Evolutionary conservation across 2,797 vertebrate species (phyloP).

Genomic region (Crypturellus tataupa): DNA sequence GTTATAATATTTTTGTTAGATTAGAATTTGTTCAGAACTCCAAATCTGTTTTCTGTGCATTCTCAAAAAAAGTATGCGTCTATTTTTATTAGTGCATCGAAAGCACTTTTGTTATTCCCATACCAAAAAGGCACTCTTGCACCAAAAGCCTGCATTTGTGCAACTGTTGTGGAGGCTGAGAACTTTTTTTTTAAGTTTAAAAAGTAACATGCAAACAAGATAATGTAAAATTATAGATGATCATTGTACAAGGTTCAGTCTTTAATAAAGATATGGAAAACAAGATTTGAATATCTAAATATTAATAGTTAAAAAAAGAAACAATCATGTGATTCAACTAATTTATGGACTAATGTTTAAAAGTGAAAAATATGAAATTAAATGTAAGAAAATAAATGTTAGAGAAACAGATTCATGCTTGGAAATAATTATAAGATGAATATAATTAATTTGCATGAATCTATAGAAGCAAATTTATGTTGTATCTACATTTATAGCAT

Average conservation of each 20-base stretch:
- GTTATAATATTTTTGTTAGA: background rate
- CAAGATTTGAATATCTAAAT: background rate
- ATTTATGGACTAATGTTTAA: background rate
- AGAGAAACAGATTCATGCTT: background rate
- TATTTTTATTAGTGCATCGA: background rate
- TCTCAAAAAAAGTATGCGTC: background rate
- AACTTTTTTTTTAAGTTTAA: background rate
- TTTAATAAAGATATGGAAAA: background rate
- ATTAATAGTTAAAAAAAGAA: background rate
- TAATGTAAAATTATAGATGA: slow-evolving; percentile 3
- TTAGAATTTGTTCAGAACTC: background rate
- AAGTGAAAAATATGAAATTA: background rate
- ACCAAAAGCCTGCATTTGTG: background rate
- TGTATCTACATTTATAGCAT: background rate
- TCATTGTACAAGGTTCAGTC: background rate
- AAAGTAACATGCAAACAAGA: slow-evolving; percentile 1
- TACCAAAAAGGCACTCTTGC: background rate
- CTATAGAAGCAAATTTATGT: background rate
- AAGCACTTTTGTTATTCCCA: background rate
- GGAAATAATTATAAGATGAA: background rate
- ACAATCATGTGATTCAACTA: background rate
- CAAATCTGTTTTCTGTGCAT: background rate
- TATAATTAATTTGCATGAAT: background rate
- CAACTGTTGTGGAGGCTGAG: background rate
- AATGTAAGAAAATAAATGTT: background rate